Percentiles rank a stretch among this genome's conserved stretches.
Evolutionary conservation across 2,888 invertebrate genomes (phyloP).

Genomic region (Agriotes lineatus): DNA sequence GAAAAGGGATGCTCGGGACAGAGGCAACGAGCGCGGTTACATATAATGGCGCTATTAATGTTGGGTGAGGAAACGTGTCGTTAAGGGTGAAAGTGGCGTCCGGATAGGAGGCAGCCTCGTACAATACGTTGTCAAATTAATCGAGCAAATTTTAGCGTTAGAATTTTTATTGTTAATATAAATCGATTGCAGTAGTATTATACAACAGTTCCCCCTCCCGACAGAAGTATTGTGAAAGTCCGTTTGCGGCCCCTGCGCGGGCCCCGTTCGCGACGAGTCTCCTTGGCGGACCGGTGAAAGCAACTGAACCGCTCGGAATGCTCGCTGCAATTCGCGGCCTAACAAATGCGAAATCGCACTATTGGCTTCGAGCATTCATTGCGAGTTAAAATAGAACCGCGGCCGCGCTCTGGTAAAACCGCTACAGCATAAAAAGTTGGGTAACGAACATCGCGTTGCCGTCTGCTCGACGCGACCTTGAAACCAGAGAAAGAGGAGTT

Average conservation of each 20-base stretch:
- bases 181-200: conserved; percentile 64
- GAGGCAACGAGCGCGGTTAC: background rate
- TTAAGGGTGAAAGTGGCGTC: background rate
- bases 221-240: conserved; percentile 65
- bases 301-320: conserved; percentile 60
- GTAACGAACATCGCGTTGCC: conserved; percentile 42
- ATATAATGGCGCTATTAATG: conserved; percentile 20
- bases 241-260: conserved; percentile 64
- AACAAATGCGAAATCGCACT: conserved; percentile 57
- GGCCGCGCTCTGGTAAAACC: conserved; percentile 39
- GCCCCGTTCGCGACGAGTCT: conserved; percentile 64
- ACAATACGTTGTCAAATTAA: conserved; percentile 9
- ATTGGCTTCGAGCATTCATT: conserved; percentile 39
- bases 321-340: conserved; percentile 53
- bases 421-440: conserved; percentile 41
- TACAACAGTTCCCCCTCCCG: conserved; percentile 64
- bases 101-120: background rate
- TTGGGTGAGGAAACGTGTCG: conserved; percentile 15
- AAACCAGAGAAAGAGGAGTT: conserved; percentile 64
- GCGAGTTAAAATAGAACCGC: conserved; percentile 58
- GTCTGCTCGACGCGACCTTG: conserved; percentile 63
- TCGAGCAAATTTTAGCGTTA: conserved; percentile 33
- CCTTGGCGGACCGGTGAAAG: conserved; percentile 66
- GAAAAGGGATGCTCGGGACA: conserved; percentile 13
- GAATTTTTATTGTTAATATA: conserved; percentile 55